Evolutionary conservation across 2,888 invertebrate species (phyloP).

Genomic region (Apodemia mormo): DNA sequence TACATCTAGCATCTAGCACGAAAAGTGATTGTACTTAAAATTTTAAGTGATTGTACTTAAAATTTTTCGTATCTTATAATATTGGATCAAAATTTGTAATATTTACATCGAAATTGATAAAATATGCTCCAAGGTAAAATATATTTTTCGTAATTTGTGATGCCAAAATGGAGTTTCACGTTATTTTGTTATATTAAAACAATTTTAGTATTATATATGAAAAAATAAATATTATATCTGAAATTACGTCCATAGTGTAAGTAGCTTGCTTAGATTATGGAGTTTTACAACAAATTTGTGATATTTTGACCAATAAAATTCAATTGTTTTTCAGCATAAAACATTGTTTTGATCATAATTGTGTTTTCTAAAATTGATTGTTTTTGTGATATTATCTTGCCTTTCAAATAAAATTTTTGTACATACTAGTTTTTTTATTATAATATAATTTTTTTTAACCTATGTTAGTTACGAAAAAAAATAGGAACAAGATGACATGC

Average conservation of each 20-base stretch:
- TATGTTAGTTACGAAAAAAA: background rate
- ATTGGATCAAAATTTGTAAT: too few species aligned
- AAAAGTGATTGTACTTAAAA: too few species aligned
- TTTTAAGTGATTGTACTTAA: too few species aligned
- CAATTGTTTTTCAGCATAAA: conserved; percentile 9
- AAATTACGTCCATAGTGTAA: conserved; percentile 38
- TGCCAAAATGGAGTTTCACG: too few species aligned
- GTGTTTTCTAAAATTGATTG: conserved; percentile 10
- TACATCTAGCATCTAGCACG: too few species aligned
- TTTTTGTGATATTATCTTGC: conserved; percentile 22
- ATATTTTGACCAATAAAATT: conserved; percentile 37
- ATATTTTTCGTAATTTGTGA: too few species aligned
- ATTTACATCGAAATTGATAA: too few species aligned
- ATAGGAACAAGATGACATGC: too few species aligned
- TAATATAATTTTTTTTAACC: background rate
- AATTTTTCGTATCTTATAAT: too few species aligned
- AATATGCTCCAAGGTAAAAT: too few species aligned
- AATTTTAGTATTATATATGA: conserved; percentile 17
- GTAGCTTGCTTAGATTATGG: conserved; percentile 33
- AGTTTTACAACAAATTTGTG: conserved; percentile 39
- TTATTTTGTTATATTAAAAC: background rate
- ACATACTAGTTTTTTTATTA: conserved; percentile 9
- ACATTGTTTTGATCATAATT: conserved; percentile 17
- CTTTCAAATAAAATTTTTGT: conserved; percentile 15
- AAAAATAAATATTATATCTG: conserved; percentile 18